phyloP scores from a whole-genome alignment of 2,113 vertebrate species.

The Meriones unguiculatus region DNA sequence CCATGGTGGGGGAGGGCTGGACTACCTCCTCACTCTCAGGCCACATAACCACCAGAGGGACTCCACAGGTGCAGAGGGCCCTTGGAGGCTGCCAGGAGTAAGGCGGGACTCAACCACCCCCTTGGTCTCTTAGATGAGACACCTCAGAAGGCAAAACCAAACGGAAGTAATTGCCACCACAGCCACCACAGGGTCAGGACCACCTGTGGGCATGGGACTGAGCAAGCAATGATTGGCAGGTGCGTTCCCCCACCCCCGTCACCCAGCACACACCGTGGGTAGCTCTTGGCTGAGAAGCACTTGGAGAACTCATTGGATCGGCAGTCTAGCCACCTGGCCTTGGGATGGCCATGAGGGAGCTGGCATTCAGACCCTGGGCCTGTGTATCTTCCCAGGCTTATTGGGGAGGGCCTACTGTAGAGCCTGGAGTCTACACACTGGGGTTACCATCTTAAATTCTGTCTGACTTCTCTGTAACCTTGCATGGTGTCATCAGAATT shows the following conservation, averaged over 20 bases:
- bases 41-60: rapidly evolving
- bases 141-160: background rate
- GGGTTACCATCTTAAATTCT: background rate
- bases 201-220: no score
- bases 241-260: no score
- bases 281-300: background rate
- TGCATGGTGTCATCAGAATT: background rate
- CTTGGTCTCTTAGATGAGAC: background rate
- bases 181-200: background rate
- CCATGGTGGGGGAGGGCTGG: background rate
- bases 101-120: background rate
- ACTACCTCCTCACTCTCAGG: background rate
- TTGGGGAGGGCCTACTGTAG: background rate
- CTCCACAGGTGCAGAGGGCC: background rate
- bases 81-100: background rate
- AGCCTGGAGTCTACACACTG: background rate
- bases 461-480: background rate
- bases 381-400: background rate
- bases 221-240: background rate
- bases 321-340: background rate
- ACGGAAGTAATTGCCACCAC: no score
- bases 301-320: background rate
- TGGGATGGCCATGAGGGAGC: background rate
- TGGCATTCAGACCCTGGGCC: background rate
- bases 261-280: background rate